Evolutionary conservation across 2,113 vertebrate species (phyloP), one percentile per base, ranked within the genome.

Genomic region (Oophaga pumilio): DNA sequence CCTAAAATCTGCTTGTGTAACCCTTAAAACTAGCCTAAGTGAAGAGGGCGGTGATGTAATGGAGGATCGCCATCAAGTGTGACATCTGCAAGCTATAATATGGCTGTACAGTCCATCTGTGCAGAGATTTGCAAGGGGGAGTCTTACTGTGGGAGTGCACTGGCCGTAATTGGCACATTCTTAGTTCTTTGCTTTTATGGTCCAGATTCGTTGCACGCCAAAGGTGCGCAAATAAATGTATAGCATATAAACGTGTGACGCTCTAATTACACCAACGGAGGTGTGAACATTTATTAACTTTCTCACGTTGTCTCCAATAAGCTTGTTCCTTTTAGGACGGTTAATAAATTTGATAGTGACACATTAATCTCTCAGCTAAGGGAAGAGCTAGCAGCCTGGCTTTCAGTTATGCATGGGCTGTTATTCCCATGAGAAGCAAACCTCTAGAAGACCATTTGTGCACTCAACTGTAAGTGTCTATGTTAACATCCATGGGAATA

Each of bases 41-140:
- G 43, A 60, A 59, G 76, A 77, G 76, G 50, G 20, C 50, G 24
- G 22, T 77, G 22, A 77, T 77, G 22, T 77, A 77, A 77, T 53
- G 50, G 49, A 76, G 49, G 50, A 52, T 53, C 49, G 11, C 50
- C 49, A 76, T 76, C 74, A 53, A 17, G 18, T 15, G 50, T 53
- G 50, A 77, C 76, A 50, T 53, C 76, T 77, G 76, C 76, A n/a
- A 77, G 49, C 49, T 77, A 77, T 24, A 24, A 77, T 56, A 76
- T 52, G 71, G 74, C 74, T 22, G 13, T 77, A 77, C 11, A 14
- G 50, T 24, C 18, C 49, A 76, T 56, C 5, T 77, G 20, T 53
- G 22, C 49, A 24, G 1, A 24, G 73, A 76, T 76, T 76, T 49
- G 73, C 73, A 76, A 14, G 17, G 66, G 33, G 43, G 71, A 12